Percentiles rank a stretch among this genome's conserved stretches.
Evolutionary conservation across 2,888 invertebrate species (phyloP).

Genomic region (Itoplectis maculator): DNA sequence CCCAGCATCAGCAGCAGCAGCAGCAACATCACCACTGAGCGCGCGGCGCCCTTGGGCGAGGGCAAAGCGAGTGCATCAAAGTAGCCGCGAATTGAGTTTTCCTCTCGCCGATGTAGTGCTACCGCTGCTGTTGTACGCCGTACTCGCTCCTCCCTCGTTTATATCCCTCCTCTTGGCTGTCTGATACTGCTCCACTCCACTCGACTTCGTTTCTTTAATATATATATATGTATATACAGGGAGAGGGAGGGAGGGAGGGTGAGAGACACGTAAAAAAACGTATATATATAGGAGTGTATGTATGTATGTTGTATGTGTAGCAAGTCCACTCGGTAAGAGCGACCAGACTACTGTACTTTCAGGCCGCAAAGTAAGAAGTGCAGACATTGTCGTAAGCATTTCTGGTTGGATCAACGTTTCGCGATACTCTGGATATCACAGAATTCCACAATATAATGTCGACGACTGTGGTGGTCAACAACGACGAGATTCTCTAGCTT

Average conservation of each 20-base stretch:
- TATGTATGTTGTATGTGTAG: not conserved
- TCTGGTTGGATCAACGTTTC: no score
- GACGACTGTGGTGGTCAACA: no score
- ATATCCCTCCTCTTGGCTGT: conserved; percentile 21
- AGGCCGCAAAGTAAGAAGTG: not conserved
- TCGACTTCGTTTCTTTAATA: conserved; percentile 54
- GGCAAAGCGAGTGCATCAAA: conserved; percentile 76
- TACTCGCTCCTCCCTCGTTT: conserved; percentile 39
- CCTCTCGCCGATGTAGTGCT: conserved; percentile 58
- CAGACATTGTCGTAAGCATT: not conserved
- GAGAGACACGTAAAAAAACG: not conserved
- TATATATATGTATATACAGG: no score
- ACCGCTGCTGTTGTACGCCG: conserved; percentile 49
- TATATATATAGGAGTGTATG: not conserved
- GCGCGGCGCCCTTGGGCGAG: conserved; percentile 61
- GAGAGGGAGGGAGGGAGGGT: no score
- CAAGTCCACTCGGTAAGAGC: conserved; percentile 15
- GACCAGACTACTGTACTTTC: not conserved
- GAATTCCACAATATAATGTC: no score
- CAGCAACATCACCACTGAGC: conserved; percentile 11
- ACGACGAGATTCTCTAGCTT: no score
- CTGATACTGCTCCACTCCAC: conserved; percentile 42
- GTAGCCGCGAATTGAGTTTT: conserved; percentile 78
- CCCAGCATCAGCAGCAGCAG: conserved; percentile 19
- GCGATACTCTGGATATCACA: no score